Evolutionary conservation across 1,140 invertebrate species (phyloP).

Genomic region (Caenorhabditis brenneri): DNA sequence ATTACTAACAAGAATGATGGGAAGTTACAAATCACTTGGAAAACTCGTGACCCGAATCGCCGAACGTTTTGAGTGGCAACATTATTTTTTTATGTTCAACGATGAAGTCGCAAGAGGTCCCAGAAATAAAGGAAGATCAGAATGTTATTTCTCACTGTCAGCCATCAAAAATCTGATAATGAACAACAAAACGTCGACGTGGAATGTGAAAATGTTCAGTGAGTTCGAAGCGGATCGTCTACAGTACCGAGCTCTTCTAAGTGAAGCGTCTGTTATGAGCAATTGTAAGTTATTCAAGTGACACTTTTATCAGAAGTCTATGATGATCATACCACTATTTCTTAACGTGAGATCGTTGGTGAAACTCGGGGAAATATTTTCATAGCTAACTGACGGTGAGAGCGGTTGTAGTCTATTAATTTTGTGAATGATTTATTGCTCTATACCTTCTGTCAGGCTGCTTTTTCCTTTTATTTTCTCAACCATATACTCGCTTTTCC

Average conservation of each 20-base stretch:
- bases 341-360: no score
- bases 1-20: conserved; percentile 84
- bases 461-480: background rate
- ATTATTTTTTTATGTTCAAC: conserved; percentile 77
- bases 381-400: no score
- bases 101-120: conserved; percentile 74
- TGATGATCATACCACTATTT: no score
- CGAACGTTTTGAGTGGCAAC: conserved; percentile 78
- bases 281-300: conserved; percentile 79
- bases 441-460: background rate
- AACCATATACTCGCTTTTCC: background rate
- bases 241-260: conserved; percentile 77
- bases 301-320: no score
- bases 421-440: conserved; percentile 26
- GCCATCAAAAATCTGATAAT: conserved; percentile 77
- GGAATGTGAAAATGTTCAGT: conserved; percentile 75
- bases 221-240: conserved; percentile 73
- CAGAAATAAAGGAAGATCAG: conserved; percentile 64
- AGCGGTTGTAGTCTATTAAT: conserved; percentile 19
- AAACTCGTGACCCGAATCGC: conserved; percentile 78
- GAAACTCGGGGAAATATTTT: no score
- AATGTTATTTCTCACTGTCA: conserved; percentile 79
- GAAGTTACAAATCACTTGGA: conserved; percentile 80
- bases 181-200: conserved; percentile 72
- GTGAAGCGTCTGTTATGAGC: conserved; percentile 76